Percentiles rank a stretch among this genome's conserved stretches.
phyloP scores from a whole-genome alignment of 2,113 vertebrate species.

The Aptenodytes forsteri region DNA sequence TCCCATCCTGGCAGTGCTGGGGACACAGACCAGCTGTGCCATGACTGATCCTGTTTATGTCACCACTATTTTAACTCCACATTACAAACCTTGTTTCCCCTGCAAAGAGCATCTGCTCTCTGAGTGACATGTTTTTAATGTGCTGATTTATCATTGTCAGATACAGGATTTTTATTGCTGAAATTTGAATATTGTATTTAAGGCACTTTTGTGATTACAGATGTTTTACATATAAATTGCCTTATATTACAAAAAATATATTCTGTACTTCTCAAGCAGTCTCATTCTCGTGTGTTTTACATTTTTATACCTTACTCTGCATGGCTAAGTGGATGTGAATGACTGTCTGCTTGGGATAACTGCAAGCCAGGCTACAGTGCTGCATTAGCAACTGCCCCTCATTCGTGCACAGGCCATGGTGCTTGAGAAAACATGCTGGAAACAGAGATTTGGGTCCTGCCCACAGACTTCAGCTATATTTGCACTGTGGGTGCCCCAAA shows the following conservation, averaged over 20 bases:
- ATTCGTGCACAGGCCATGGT: accelerated
- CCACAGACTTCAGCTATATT: background rate
- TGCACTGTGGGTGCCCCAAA: background rate
- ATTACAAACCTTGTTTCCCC: slow-evolving; percentile 52
- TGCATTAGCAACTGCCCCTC: background rate
- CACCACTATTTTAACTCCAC: slow-evolving; percentile 31
- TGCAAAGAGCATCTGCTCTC: slow-evolving; percentile 55
- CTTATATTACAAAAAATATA: slow-evolving; percentile 59
- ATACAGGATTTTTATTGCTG: slow-evolving; percentile 67
- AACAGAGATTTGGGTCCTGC: background rate
- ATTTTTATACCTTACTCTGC: slow-evolving; percentile 56
- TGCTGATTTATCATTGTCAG: slow-evolving; percentile 74
- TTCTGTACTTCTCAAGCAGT: slow-evolving; percentile 35
- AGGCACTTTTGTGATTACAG: slow-evolving; percentile 70
- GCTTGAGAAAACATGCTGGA: background rate
- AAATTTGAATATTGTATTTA: slow-evolving; percentile 75
- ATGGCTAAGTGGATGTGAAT: slow-evolving; percentile 28
- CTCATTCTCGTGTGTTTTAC: slow-evolving; percentile 49
- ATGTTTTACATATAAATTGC: slow-evolving; percentile 80
- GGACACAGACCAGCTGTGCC: background rate
- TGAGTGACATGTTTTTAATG: slow-evolving; percentile 69
- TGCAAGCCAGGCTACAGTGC: background rate
- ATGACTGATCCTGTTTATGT: slow-evolving; percentile 15
- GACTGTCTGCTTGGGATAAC: background rate
- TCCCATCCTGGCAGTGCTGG: slow-evolving; percentile 9